Evolutionary conservation across 2,113 vertebrate species (phyloP).

Genomic region (Gopherus flavomarginatus): DNA sequence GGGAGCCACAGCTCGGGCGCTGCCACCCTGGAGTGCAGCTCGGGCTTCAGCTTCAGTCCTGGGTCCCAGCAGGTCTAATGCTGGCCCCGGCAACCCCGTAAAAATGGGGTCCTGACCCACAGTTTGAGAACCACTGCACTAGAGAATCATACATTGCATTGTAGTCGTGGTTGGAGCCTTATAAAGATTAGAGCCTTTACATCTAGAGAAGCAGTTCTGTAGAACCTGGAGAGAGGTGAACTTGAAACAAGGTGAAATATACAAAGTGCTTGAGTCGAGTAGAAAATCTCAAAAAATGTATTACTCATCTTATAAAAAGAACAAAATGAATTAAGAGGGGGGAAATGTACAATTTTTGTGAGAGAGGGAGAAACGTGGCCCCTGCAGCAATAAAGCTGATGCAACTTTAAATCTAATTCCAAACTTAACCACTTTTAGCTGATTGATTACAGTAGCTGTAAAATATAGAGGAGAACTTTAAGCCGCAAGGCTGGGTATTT

Average conservation of each 20-base stretch:
- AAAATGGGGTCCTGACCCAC: too few relatives aligned
- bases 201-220: not conserved
- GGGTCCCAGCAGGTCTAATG: too few relatives aligned
- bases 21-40: too few relatives aligned
- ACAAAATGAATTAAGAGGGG: slow-evolving; percentile 14
- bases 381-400: not conserved
- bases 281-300: slow-evolving; percentile 26
- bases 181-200: slow-evolving; percentile 45
- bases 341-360: not conserved
- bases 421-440: slow-evolving; percentile 24
- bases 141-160: slow-evolving; percentile 10
- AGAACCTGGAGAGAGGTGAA: slow-evolving; percentile 1
- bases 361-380: not conserved
- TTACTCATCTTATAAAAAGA: slow-evolving; percentile 22
- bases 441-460: not conserved
- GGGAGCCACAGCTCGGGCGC: too few relatives aligned
- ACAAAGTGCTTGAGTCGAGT: slow-evolving; percentile 6
- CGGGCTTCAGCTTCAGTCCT: too few relatives aligned
- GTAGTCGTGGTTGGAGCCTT: slow-evolving; percentile 8
- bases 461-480: not conserved
- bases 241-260: not conserved
- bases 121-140: not conserved
- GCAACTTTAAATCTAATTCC: slow-evolving; percentile 29
- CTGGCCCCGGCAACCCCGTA: too few relatives aligned
- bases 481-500: not conserved